Percentiles rank a stretch among this genome's conserved stretches.
phyloP scores from a whole-genome alignment of 1,140 invertebrate species.

The Neocloeon triangulifer region DNA sequence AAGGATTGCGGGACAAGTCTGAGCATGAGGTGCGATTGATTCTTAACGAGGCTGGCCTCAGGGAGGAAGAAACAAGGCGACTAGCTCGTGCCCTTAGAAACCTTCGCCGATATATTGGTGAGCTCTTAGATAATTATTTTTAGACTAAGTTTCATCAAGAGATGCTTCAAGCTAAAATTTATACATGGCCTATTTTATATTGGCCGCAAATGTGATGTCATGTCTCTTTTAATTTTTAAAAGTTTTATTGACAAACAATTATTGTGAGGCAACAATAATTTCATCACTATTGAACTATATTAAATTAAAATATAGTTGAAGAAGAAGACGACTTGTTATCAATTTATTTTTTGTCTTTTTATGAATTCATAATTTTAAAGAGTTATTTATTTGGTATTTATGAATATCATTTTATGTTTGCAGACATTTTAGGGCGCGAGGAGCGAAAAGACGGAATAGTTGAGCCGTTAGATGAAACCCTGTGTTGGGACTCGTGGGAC shows the following conservation, averaged over 20 bases:
- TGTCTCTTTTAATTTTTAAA: too few relatives aligned
- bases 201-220: too few relatives aligned
- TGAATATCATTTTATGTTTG: slow-evolving; percentile 6
- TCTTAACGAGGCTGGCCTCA: slow-evolving; percentile 34
- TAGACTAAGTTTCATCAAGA: too few relatives aligned
- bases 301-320: slow-evolving; percentile 9
- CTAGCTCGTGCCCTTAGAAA: slow-evolving; percentile 63
- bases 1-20: slow-evolving; percentile 56
- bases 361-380: too few relatives aligned
- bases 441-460: too few relatives aligned
- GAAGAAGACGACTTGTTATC: slow-evolving; percentile 6
- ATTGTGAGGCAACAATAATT: too few relatives aligned
- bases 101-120: slow-evolving; percentile 63
- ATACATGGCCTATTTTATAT: too few relatives aligned
- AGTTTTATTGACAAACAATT: slow-evolving; percentile 1
- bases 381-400: too few relatives aligned
- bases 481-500: slow-evolving; percentile 92
- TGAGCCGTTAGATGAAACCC: slow-evolving; percentile 31
- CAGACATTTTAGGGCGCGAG: slow-evolving; percentile 34
- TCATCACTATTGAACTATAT: too few relatives aligned
- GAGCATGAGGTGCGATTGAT: slow-evolving; percentile 58
- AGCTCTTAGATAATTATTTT: slow-evolving; percentile 6
- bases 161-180: too few relatives aligned
- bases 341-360: background rate
- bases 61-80: slow-evolving; percentile 54